Conservation (phyloP, 2,888 invertebrate genomes). For the Ormyrus nitidulus region DNA sequence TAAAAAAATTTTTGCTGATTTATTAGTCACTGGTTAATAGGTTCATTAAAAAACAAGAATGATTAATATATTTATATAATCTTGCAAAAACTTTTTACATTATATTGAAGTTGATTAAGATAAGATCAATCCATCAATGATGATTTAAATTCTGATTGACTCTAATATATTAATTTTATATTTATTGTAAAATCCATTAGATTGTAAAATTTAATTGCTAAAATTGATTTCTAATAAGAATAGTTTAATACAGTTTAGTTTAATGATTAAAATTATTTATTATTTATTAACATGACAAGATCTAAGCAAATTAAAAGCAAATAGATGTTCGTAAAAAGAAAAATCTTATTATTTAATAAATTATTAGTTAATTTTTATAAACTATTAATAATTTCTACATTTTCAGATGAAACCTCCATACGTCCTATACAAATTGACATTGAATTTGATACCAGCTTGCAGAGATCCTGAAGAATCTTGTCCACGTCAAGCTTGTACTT, state of each 20-base stretch:
- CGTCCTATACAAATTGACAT: constrained; percentile 65
- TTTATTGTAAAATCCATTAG: not conserved
- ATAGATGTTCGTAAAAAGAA: too few relatives aligned
- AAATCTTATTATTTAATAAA: not conserved
- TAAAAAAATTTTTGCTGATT: too few relatives aligned
- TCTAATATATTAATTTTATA: constrained; percentile 1
- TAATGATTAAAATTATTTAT: too few relatives aligned
- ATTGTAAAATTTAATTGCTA: not conserved
- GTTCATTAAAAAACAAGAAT: too few relatives aligned
- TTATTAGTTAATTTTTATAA: constrained; percentile 12
- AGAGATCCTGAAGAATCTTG: constrained; percentile 62
- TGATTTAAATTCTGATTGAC: not conserved
- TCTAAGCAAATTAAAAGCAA: too few relatives aligned
- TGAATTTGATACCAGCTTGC: constrained; percentile 68
- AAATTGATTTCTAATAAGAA: not conserved
- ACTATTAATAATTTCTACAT: not conserved
- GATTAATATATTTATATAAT: too few relatives aligned
- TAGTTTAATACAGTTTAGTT: too few relatives aligned
- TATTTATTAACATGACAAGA: too few relatives aligned
- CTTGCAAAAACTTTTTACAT: not conserved
- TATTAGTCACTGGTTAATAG: too few relatives aligned
- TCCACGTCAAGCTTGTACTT: constrained; percentile 67
- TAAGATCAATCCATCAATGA: too few relatives aligned
- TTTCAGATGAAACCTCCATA: constrained; percentile 66
- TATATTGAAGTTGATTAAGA: not conserved